These are phyloP conservation scores for Zelostemma sp. DNA, from an alignment of 1,140 invertebrate species.

Conservation along the genomic window DNA sequence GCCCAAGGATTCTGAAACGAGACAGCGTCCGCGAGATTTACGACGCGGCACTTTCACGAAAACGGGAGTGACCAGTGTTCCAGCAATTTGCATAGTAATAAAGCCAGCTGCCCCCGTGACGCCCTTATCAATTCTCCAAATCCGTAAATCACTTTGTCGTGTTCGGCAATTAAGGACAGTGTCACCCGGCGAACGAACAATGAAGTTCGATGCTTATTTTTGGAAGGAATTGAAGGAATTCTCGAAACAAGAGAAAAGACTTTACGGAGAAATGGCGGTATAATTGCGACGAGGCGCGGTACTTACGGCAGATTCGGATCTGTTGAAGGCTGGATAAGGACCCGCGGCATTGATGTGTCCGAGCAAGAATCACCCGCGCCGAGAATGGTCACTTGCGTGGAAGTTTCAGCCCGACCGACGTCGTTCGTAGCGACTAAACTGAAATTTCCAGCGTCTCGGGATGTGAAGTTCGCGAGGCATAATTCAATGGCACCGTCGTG, in stretches of 20 bases:
- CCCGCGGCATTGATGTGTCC: constrained; percentile 46
- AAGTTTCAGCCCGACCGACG: constrained; percentile 83
- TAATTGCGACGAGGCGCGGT: neutral
- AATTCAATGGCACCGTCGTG: constrained; percentile 85
- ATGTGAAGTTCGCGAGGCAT: constrained; percentile 75
- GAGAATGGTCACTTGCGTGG: constrained; percentile 77
- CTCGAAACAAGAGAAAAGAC: too few species aligned
- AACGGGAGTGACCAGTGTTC: constrained; percentile 8
- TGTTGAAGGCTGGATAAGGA: constrained; percentile 61
- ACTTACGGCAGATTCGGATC: constrained; percentile 73
- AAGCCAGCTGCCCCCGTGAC: constrained; percentile 1
- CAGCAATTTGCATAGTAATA: constrained; percentile 10
- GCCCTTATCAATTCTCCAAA: neutral
- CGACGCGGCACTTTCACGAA: constrained; percentile 7
- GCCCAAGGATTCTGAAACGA: neutral
- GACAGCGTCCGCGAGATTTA: constrained; percentile 8
- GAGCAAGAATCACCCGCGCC: constrained; percentile 30
- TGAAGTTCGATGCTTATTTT: too few species aligned
- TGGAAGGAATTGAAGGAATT: too few species aligned
- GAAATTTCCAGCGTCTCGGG: constrained; percentile 87
- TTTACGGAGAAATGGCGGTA: too few species aligned
- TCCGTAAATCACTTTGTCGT: constrained; percentile 14
- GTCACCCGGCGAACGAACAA: too few species aligned
- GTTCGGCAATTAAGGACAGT: constrained; percentile 5
- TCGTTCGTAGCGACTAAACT: constrained; percentile 88